Conservation (phyloP, 2,888 invertebrate genomes). For the Lepidonotus clava region DNA sequence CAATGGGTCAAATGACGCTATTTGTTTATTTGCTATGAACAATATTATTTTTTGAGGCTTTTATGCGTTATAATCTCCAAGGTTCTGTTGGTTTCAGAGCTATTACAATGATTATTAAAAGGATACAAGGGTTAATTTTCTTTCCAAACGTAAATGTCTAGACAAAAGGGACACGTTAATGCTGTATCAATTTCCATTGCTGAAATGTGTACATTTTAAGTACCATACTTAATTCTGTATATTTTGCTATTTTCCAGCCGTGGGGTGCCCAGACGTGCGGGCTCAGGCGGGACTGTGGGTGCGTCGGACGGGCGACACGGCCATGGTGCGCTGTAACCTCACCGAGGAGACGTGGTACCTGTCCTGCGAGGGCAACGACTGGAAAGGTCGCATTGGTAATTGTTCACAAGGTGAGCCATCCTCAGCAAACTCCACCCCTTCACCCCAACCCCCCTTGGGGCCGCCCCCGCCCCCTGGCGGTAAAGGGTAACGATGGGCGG, state of each 20-base stretch:
- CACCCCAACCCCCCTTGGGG: not conserved
- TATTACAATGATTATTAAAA: too few species aligned
- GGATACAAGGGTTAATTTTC: too few species aligned
- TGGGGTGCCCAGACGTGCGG: slow-evolving; percentile 7
- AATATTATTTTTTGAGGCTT: too few species aligned
- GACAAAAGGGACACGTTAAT: too few species aligned
- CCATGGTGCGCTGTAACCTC: slow-evolving; percentile 31
- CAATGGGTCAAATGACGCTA: too few species aligned
- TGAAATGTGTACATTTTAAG: too few species aligned
- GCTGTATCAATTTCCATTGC: too few species aligned
- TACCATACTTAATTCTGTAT: too few species aligned
- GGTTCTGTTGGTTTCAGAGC: too few species aligned
- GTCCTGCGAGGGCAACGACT: slow-evolving; percentile 48
- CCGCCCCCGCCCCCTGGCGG: not conserved
- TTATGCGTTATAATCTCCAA: too few species aligned
- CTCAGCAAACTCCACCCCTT: not conserved
- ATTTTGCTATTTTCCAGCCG: slow-evolving; percentile 21
- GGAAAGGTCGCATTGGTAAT: slow-evolving; percentile 35
- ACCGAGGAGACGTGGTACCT: slow-evolving; percentile 41
- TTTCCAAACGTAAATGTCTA: too few species aligned
- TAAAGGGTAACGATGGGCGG: slow-evolving; percentile 3
- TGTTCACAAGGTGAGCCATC: slow-evolving; percentile 31
- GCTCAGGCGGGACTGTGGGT: slow-evolving; percentile 21
- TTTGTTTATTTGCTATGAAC: too few species aligned
- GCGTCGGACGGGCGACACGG: slow-evolving; percentile 16